A percentile compares a stretch with the other conserved stretches of the same genome.
Evolutionary conservation across 1,140 invertebrate species (phyloP).

Genomic region (Ericerus pela): DNA sequence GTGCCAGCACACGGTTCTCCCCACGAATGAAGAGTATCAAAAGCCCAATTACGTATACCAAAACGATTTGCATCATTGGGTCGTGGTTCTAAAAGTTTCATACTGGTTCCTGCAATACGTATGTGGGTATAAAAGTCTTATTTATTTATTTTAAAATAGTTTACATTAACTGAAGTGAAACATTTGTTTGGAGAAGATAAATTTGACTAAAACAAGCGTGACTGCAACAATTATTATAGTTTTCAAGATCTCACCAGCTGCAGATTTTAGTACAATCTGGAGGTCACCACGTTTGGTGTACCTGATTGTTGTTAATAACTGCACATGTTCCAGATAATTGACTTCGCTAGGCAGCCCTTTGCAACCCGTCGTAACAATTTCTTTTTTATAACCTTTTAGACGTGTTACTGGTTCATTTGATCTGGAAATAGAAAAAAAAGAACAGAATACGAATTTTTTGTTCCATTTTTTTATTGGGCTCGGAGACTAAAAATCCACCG

Average conservation of each 20-base stretch:
- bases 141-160: too few relatives aligned
- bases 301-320: conserved; percentile 49
- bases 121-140: too few relatives aligned
- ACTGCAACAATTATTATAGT: too few relatives aligned
- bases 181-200: too few relatives aligned
- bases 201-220: too few relatives aligned
- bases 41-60: conserved; percentile 73
- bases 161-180: too few relatives aligned
- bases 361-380: conserved; percentile 36
- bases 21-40: conserved; percentile 84
- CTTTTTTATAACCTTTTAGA: too few relatives aligned
- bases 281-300: conserved; percentile 57
- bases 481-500: too few relatives aligned
- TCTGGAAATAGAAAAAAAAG: too few relatives aligned
- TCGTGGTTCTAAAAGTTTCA: conserved; percentile 51
- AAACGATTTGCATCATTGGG: conserved; percentile 47
- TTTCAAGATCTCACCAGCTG: conserved; percentile 54
- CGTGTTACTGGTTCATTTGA: too few relatives aligned
- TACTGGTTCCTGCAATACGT: conserved; percentile 42
- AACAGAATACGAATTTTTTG: too few relatives aligned
- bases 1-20: conserved; percentile 61
- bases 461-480: too few relatives aligned
- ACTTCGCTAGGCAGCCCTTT: conserved; percentile 33
- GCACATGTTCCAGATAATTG: conserved; percentile 68
- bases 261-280: conserved; percentile 49